Evolutionary conservation across 2,113 vertebrate genomes (phyloP).

Genomic region (Pituophis catenifer): DNA sequence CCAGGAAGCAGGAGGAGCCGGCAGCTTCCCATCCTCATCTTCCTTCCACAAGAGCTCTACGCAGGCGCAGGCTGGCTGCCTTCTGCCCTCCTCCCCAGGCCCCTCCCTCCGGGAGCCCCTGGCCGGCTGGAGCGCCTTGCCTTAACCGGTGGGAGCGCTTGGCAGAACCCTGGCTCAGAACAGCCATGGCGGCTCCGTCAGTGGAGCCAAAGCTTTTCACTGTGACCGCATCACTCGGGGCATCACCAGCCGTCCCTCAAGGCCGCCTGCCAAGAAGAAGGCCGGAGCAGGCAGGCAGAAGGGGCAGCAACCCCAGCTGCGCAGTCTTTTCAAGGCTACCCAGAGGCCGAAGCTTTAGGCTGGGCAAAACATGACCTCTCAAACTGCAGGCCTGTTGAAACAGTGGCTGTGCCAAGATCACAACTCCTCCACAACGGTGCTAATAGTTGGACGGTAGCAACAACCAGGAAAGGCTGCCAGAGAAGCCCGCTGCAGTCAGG

Average conservation of each 20-base stretch:
- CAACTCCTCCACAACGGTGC: constrained; percentile 37
- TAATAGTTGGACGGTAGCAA: constrained; percentile 33
- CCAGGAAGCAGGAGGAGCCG: neutral
- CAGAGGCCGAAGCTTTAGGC: neutral
- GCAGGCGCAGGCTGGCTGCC: neutral
- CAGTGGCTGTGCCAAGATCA: constrained; percentile 14
- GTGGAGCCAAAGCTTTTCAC: neutral
- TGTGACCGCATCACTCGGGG: neutral
- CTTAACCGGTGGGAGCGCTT: neutral
- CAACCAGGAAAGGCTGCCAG: neutral
- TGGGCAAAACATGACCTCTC: neutral
- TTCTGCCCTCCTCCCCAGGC: neutral
- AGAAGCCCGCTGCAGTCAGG: constrained; percentile 29
- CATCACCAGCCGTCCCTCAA: neutral
- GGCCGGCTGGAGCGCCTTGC: neutral
- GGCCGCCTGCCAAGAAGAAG: neutral
- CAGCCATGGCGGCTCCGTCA: neutral
- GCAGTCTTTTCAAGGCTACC: neutral
- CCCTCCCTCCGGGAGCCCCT: neutral
- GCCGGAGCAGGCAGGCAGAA: fast-evolving
- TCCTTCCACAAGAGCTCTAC: neutral
- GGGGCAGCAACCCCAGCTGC: neutral
- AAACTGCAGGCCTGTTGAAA: neutral
- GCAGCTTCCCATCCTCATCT: neutral
- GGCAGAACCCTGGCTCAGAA: neutral